Evolutionary conservation across 2,113 vertebrate genomes (phyloP).

Genomic region (Charina bottae): DNA sequence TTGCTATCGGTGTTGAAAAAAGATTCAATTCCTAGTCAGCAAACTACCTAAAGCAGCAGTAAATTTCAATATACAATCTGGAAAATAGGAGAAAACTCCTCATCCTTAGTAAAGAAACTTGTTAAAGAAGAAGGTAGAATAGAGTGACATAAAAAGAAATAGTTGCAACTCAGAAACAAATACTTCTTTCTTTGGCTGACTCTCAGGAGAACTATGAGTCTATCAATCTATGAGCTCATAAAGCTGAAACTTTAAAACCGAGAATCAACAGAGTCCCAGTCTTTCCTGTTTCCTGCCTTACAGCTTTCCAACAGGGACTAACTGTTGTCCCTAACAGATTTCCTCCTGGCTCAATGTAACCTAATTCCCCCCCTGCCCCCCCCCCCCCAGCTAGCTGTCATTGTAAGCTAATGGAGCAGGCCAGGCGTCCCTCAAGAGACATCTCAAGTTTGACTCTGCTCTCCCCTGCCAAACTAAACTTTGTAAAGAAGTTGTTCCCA

Average conservation of each 20-base stretch:
- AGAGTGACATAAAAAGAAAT: conserved; percentile 46
- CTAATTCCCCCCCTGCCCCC: conserved; percentile 6
- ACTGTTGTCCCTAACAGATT: conserved; percentile 12
- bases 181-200: conserved; percentile 42
- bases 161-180: conserved; percentile 43
- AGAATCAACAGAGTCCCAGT: conserved; percentile 41
- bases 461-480: conserved; percentile 50
- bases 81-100: not conserved
- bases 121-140: conserved; percentile 27
- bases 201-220: conserved; percentile 39
- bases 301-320: conserved; percentile 34
- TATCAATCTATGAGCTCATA: conserved; percentile 59
- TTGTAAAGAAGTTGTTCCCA: conserved; percentile 37
- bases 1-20: not conserved
- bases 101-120: not conserved
- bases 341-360: conserved; percentile 51
- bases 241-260: conserved; percentile 51
- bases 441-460: conserved; percentile 38
- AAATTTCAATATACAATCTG: not conserved
- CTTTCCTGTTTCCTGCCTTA: conserved; percentile 53
- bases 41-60: not conserved
- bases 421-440: conserved; percentile 15
- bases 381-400: conserved; percentile 15
- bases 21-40: too few species aligned
- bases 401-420: conserved; percentile 43